Conservation (phyloP, 2,797 vertebrate species). For the Enoplosus armatus region DNA sequence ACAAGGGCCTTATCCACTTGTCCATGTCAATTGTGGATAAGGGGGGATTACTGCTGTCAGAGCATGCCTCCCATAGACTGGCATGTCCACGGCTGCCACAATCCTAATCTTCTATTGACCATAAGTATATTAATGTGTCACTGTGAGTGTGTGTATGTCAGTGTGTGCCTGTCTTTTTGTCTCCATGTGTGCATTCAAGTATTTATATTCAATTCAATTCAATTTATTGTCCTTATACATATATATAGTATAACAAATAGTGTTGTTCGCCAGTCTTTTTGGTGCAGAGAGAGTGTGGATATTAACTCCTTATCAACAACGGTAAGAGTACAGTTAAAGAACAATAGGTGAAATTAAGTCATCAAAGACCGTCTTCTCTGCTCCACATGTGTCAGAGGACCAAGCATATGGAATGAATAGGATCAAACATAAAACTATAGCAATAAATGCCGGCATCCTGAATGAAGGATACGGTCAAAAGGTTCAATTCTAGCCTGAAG, state of each 20-base stretch:
- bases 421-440: slow-evolving; percentile 76
- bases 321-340: slow-evolving; percentile 20
- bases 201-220: too few relatives aligned
- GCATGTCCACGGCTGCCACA: slow-evolving; percentile 48
- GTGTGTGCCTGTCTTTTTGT: slow-evolving; percentile 20
- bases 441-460: slow-evolving; percentile 75
- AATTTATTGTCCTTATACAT: too few relatives aligned
- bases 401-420: slow-evolving; percentile 79
- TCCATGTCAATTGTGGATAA: slow-evolving; percentile 63
- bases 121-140: slow-evolving; percentile 58
- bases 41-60: slow-evolving; percentile 68
- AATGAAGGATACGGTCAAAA: slow-evolving; percentile 75
- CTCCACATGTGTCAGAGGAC: slow-evolving; percentile 72
- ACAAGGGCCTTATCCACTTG: slow-evolving; percentile 61
- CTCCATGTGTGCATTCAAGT: background rate
- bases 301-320: slow-evolving; percentile 48
- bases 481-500: slow-evolving; percentile 74
- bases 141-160: slow-evolving; percentile 12
- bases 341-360: slow-evolving; percentile 64
- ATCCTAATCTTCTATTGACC: slow-evolving; percentile 54
- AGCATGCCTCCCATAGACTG: slow-evolving; percentile 46
- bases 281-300: slow-evolving; percentile 17
- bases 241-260: too few relatives aligned
- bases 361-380: slow-evolving; percentile 71
- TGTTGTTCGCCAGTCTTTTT: too few relatives aligned